phyloP scores from a whole-genome alignment of 2,888 invertebrate genomes.

The Venusia cambrica region DNA sequence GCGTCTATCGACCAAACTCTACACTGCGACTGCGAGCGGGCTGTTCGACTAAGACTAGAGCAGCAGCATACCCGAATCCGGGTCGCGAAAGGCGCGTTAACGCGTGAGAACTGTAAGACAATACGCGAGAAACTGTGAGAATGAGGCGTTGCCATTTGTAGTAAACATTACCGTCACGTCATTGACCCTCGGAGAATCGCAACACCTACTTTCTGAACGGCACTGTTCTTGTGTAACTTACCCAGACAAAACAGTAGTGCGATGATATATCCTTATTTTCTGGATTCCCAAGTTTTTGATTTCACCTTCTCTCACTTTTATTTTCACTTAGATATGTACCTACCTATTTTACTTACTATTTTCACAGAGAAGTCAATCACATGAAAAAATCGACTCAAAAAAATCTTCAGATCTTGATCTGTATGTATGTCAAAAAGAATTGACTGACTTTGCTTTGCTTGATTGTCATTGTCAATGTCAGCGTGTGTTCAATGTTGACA shows the following conservation, averaged over 20 bases:
- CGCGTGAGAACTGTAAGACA: constrained; percentile 72
- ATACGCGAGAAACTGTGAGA: constrained; percentile 77
- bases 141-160: constrained; percentile 80
- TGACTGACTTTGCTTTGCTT: too few species aligned
- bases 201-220: constrained; percentile 37
- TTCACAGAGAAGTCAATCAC: too few species aligned
- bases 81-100: constrained; percentile 52
- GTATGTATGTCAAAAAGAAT: too few species aligned
- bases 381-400: too few species aligned
- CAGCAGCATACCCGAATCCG: constrained; percentile 33
- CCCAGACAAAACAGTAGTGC: constrained; percentile 35
- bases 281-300: constrained; percentile 45
- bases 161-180: constrained; percentile 78
- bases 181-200: constrained; percentile 50
- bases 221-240: constrained; percentile 41
- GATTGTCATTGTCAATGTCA: too few species aligned
- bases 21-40: constrained; percentile 27
- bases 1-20: constrained; percentile 43
- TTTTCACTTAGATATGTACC: too few species aligned
- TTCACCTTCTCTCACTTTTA: too few species aligned
- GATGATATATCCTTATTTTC: constrained; percentile 33
- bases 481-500: too few species aligned
- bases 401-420: too few species aligned
- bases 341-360: too few species aligned
- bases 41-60: constrained; percentile 27